phyloP scores from a whole-genome alignment of 92 coral and sea anemone genomes.

The Porites rus region DNA sequence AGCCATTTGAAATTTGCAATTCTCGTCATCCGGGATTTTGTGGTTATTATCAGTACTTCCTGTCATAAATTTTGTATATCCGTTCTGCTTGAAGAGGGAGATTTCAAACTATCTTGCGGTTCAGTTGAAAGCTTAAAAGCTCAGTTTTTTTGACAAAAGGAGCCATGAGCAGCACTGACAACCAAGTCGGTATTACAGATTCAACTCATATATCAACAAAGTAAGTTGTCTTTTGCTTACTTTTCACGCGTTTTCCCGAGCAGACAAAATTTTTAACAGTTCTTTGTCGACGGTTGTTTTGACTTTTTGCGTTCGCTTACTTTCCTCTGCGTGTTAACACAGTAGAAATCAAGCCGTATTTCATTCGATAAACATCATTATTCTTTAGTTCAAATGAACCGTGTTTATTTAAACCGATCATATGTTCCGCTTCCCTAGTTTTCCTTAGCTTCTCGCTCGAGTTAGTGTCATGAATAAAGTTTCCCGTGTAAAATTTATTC shows the following conservation, averaged over 20 bases:
- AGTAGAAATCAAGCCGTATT: neutral
- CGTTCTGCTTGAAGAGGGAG: constrained; percentile 51
- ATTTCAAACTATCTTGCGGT: constrained; percentile 26
- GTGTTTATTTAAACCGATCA: constrained; percentile 13
- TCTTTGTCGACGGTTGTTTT: neutral
- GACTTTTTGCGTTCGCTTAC: constrained; percentile 15
- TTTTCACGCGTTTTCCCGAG: constrained; percentile 6
- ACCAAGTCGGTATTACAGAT: constrained; percentile 43
- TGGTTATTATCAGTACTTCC: constrained; percentile 44
- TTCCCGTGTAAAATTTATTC: neutral
- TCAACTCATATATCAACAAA: constrained; percentile 50
- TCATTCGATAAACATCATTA: neutral
- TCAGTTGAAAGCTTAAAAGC: constrained; percentile 12
- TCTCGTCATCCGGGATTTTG: constrained; percentile 75
- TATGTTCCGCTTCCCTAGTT: neutral
- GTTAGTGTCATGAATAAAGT: neutral
- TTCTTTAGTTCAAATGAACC: constrained; percentile 1
- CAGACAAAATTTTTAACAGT: constrained; percentile 12
- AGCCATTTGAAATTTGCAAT: constrained; percentile 33
- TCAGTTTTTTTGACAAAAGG: neutral
- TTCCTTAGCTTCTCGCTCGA: neutral
- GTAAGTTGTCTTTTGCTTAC: constrained; percentile 42
- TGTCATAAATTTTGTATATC: constrained; percentile 58
- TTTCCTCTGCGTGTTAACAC: neutral
- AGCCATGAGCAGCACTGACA: constrained; percentile 56